A percentile compares a stretch with the other conserved stretches of the same genome.
Evolutionary conservation across 2,888 invertebrate species (phyloP).

Genomic region (Drosophila maculinotata): DNA sequence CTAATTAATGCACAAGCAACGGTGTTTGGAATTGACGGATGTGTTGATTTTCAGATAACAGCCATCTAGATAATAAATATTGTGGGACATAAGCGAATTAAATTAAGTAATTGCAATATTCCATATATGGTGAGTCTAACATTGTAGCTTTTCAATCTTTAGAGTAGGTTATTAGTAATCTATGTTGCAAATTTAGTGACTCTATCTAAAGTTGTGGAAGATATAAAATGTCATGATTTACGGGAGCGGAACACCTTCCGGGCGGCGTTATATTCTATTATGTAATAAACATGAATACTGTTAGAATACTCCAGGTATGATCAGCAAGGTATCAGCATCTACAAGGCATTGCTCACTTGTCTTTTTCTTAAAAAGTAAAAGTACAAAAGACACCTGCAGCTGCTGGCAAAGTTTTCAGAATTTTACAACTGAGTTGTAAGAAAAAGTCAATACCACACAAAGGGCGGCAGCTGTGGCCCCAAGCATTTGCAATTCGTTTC

Average conservation of each 20-base stretch:
- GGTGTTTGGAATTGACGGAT: background rate
- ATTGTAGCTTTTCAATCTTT: no score
- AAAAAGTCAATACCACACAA: background rate
- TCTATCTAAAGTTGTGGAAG: no score
- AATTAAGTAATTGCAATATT: background rate
- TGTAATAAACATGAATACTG: no score
- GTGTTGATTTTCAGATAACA: background rate
- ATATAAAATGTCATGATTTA: no score
- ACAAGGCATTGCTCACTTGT: background rate
- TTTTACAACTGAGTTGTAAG: background rate
- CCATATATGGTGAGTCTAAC: no score
- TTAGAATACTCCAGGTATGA: no score
- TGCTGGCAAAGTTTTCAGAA: background rate
- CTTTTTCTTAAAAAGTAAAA: background rate
- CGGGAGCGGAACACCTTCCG: no score
- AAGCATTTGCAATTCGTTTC: constrained; percentile 7
- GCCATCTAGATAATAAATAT: background rate
- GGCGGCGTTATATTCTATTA: no score
- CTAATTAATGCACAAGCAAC: constrained; percentile 11
- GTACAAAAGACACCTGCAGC: background rate
- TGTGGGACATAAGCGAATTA: background rate
- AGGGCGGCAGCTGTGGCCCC: constrained; percentile 15
- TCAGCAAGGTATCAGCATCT: background rate
- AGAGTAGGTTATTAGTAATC: no score
- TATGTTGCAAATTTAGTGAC: no score